Base-by-base conservation (phyloP, 2,888 invertebrate species). In the Eustalomyia histrio region DNA sequence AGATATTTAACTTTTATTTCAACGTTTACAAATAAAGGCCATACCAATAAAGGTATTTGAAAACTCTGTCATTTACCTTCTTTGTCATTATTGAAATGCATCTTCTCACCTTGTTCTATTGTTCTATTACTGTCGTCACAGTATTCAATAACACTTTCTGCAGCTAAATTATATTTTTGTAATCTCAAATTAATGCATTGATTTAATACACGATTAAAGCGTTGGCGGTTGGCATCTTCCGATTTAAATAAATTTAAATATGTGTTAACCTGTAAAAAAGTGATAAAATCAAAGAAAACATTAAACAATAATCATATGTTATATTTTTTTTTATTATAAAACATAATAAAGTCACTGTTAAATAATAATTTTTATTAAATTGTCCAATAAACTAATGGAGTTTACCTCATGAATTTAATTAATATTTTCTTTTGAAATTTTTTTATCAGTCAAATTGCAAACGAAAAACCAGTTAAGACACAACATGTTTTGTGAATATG, bases 81-180 rank as follows among this genome's bases (percentile, higher is more conserved):
- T 21, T 21, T 21, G 2, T 21, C 2, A 2, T 21, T 2, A 21
- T 21, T 21, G 2, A 21, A 21, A 21, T 29, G 21, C n/a, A n/a
- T n/a, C n/a, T 47, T 79, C 82, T 83, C 60, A 88, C 88, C 88
- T 52, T 86, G 85, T 63, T 86, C 85, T 2, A 82, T 76, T 12
- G 83, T 76, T 53, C 81, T 84, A 57, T 74, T 67, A 64, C 83
- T 84, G 2, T 84, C 84, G 61, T 87, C 85, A 71, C 88, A 89
- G 82, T 89, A 89, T 74, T 89, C 87, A 64, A 89, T 84, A 7
- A 87, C 85, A 67, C 88, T 89, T 50, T 86, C 86, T 47, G 88
- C 88, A 24, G 61, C 83, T 52, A 89, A 71, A 4, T 82, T 85
- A 55, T 83, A 84, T 9, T 80, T 84, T 47, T 76, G 72, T 65